phyloP scores from a whole-genome alignment of 2,797 vertebrate genomes.

The Acrossocheilus fasciatus region DNA sequence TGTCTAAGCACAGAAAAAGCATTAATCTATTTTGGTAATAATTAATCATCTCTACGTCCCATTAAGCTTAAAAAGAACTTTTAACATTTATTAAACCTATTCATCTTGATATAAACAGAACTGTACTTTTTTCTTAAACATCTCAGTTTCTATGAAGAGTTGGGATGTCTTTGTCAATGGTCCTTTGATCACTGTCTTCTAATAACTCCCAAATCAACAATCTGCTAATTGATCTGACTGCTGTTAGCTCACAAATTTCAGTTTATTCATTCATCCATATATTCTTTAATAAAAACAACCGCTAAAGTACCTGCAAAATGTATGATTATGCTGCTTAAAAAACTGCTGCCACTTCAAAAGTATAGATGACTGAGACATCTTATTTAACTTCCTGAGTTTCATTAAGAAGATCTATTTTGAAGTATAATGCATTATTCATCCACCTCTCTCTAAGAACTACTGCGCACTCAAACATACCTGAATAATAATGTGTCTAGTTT shows the following conservation, averaged over 20 bases:
- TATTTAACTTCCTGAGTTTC: background rate
- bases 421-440: background rate
- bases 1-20: background rate
- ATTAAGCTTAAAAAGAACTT: background rate
- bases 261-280: background rate
- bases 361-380: background rate
- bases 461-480: background rate
- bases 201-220: background rate
- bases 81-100: background rate
- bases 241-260: background rate
- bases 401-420: constrained; percentile 10
- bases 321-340: background rate
- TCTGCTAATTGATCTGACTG: background rate
- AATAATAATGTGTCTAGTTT: background rate
- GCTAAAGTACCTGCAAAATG: background rate
- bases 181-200: background rate
- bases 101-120: background rate
- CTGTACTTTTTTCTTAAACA: background rate
- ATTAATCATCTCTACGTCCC: background rate
- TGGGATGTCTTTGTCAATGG: background rate
- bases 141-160: background rate
- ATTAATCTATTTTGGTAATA: background rate
- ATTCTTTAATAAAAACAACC: background rate
- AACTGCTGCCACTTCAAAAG: background rate
- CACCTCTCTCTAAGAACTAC: background rate